Evolutionary conservation across 2,888 invertebrate genomes (phyloP), one percentile per base, ranked within the genome.

Genomic region (Chromoteleia sp.): DNA sequence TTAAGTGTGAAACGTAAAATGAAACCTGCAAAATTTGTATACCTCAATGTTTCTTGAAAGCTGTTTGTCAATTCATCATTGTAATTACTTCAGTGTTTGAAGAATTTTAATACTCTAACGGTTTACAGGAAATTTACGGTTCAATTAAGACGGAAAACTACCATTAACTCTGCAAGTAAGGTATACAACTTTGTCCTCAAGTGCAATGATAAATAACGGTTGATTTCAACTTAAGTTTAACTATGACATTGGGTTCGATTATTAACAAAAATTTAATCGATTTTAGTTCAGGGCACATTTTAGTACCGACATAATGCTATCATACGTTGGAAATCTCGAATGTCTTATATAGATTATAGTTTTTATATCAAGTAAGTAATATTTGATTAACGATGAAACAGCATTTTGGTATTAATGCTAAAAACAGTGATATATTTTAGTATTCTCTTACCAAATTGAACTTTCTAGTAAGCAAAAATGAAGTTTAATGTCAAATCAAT

Each of bases 31-130:
- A 21, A 48, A 4, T 2, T 21, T 48, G 10, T 48, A 21, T 48
- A 48, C 7, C 21, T 48, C n/a, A n/a, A 21, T 4, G 12, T 48
- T 48, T 19, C n/a, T n/a, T 21, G 21, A 8, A 21, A 48, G 17
- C 10, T 43, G 43, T n/a, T 21, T 48, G 12, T 21, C 48, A 7
- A 48, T 48, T 48, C 21, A 48, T 48, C 48, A 21, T 21, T 48
- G 48, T 48, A 48, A 48, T 48, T 48, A 48, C 10, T 48, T 48
- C 21, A 21, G 5, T 48, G 48, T 48, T 48, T 48, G 48, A 48
- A 48, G 48, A 48, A 48, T 48, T 19, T 48, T 48, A 21, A 48
- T 48, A 48, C 43, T 43, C 8, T 17, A 12, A 48, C 48, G 21
- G n/a, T 48, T 48, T 48, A 48, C 21, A 21, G n/a, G 12, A 48